Conservation (phyloP, 2,113 vertebrate species). For the Halcyon malimbica region DNA sequence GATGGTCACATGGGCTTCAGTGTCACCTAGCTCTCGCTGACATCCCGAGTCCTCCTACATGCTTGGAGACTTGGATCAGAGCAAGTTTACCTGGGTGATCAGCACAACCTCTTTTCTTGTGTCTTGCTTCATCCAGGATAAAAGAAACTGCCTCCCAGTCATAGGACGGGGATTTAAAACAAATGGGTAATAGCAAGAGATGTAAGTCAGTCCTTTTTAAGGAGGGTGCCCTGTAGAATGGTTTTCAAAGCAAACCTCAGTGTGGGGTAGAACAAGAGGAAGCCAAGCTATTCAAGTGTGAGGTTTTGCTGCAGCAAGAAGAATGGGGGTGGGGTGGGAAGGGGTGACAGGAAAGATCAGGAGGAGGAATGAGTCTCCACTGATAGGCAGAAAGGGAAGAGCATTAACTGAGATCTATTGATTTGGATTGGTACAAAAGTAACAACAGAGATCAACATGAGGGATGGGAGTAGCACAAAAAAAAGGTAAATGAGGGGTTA, state of each 20-base stretch:
- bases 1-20: background rate
- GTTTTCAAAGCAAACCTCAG: background rate
- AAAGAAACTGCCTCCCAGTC: background rate
- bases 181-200: background rate
- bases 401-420: background rate
- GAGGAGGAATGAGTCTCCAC: background rate
- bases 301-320: background rate
- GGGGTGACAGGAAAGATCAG: background rate
- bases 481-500: background rate
- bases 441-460: background rate
- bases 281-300: fast-evolving
- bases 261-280: background rate
- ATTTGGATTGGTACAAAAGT: background rate
- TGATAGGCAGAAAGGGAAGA: background rate
- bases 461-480: background rate
- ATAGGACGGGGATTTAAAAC: background rate
- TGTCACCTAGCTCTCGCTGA: background rate
- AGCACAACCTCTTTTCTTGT: fast-evolving
- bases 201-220: background rate
- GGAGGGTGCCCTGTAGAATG: background rate
- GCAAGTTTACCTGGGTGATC: background rate
- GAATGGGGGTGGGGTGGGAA: background rate
- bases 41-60: background rate
- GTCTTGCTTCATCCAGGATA: background rate
- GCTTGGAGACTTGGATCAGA: background rate